Evolutionary conservation across 2,888 invertebrate genomes (phyloP), one percentile per base, ranked within the genome.

Genomic region (Calephelis perditalis): DNA sequence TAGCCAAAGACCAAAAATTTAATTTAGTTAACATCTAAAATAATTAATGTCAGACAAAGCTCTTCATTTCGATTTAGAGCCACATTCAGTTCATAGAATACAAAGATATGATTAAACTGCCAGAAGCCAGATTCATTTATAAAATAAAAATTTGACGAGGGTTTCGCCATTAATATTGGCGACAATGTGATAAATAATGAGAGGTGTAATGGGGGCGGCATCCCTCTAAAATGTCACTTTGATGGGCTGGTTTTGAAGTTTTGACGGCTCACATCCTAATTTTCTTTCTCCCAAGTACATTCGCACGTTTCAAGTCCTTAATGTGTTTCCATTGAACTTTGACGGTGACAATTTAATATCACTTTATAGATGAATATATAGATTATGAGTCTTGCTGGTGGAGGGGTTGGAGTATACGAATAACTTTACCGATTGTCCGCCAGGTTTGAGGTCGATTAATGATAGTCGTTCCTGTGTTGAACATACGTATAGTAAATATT

Each of bases 171-270:
- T 89, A 90, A 90, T 89, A 89, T 88, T 70, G 77, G 77, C 82
- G 79, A 89, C 89, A 90, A 88, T 89, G 87, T 90, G 89, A 89
- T 89, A 89, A 89, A 86, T 90, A 90, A 89, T 90, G 81, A 89
- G 87, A 86, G 84, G 86, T 88, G 89, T 84, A 82, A 84, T 80
- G 84, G 82, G 87, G 88, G 86, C 79, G 79, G 68, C 70, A 73
- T 74, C 77, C 76, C 77, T 77, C 75, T 75, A 73, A 76, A 75
- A 69, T 65, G 78, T 78, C 75, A 73, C 75, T 77, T 75, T 82
- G 83, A 82, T 77, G 79, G 74, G 74, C 85, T 89, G 89, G 76
- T 78, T 84, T 83, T 89, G 89, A 89, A 86, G 86, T 86, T 86
- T 86, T 86, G 88, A 89, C 86, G 76, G 81, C 79, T 82, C 83